Percentiles rank a stretch among this genome's conserved stretches.
Conservation (phyloP, 2,797 vertebrate genomes). For the Lerista edwardsae region DNA sequence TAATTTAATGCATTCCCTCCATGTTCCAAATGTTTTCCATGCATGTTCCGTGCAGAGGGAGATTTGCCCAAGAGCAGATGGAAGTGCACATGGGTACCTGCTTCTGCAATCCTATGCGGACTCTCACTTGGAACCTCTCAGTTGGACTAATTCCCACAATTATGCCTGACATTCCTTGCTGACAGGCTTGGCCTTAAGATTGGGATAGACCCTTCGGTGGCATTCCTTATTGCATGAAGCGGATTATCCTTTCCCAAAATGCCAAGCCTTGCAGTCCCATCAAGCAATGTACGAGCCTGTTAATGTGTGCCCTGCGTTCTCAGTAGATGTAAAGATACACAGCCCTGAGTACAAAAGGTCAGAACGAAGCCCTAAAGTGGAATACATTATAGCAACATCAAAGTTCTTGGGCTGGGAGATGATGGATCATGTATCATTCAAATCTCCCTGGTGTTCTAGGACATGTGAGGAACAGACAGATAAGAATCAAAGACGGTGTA, state of each 20-base stretch:
- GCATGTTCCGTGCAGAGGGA: not conserved
- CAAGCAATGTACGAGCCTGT: slow-evolving; percentile 7
- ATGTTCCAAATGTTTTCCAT: not conserved
- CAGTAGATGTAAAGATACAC: slow-evolving; percentile 14
- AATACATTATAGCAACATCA: slow-evolving; percentile 33
- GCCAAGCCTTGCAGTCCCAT: not conserved
- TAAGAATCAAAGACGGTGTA: slow-evolving; percentile 25
- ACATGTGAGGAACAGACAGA: slow-evolving; percentile 12
- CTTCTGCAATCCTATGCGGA: too few species aligned
- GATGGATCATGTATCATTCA: slow-evolving; percentile 4
- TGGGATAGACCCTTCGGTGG: not conserved
- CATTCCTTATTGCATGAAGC: not conserved
- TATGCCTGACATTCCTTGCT: not conserved
- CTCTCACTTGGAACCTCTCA: not conserved
- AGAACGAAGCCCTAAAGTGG: slow-evolving; percentile 15
- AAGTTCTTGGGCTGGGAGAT: slow-evolving; percentile 10
- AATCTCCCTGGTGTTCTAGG: slow-evolving; percentile 9
- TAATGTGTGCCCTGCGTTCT: not conserved
- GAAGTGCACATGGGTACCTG: not conserved
- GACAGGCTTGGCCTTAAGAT: not conserved
- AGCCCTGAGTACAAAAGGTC: slow-evolving; percentile 16
- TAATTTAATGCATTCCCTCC: not conserved
- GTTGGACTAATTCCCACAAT: not conserved
- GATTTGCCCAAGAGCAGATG: not conserved
- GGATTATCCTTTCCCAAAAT: not conserved